A percentile compares a stretch with the other conserved stretches of the same genome.
phyloP scores from a whole-genome alignment of 2,113 vertebrate genomes.

The Rynchops niger region DNA sequence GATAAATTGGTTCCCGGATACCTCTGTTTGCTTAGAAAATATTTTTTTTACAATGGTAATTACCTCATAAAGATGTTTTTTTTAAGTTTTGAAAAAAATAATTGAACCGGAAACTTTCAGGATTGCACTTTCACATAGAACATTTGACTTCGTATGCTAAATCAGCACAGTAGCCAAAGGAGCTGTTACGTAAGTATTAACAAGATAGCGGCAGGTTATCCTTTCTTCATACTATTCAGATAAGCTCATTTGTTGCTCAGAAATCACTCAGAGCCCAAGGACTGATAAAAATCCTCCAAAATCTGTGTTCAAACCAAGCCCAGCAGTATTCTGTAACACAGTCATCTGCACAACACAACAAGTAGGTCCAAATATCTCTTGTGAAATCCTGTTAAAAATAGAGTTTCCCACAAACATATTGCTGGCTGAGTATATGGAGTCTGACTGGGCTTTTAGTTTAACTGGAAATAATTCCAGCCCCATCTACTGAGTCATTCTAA shows the following conservation, averaged over 20 bases:
- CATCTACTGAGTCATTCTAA: background rate
- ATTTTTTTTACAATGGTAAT: background rate
- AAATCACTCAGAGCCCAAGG: background rate
- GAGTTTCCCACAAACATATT: background rate
- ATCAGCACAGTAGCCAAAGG: background rate
- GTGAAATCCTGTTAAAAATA: background rate
- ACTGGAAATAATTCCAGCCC: conserved; percentile 9
- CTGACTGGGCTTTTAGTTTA: background rate
- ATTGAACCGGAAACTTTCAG: background rate
- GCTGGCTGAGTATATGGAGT: background rate
- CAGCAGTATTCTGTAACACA: background rate
- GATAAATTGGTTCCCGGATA: background rate
- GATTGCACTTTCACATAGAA: background rate
- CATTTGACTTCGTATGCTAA: background rate
- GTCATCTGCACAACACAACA: background rate
- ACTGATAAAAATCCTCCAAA: background rate
- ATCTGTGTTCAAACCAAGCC: background rate
- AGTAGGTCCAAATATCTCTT: background rate
- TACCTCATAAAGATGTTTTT: background rate
- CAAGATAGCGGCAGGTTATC: background rate
- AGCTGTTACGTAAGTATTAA: background rate
- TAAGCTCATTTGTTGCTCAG: background rate
- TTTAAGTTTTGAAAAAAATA: background rate
- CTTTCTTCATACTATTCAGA: background rate
- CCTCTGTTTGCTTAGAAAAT: background rate